A percentile compares a stretch with the other conserved stretches of the same genome.
Evolutionary conservation across 2,797 vertebrate genomes (phyloP).

Genomic region (Anas georgica): DNA sequence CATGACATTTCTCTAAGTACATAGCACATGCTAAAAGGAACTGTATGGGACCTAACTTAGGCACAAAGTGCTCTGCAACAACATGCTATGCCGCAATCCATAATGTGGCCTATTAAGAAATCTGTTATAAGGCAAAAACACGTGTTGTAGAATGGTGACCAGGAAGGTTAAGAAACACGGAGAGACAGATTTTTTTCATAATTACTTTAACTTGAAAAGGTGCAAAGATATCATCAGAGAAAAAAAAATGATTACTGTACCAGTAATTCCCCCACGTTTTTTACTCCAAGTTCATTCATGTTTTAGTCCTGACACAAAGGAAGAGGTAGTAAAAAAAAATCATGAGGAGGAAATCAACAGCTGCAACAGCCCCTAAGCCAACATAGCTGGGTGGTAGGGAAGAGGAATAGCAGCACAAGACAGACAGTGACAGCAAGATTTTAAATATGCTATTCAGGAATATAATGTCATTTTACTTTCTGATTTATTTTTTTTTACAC

Average conservation of each 20-base stretch:
- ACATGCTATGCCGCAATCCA: neutral
- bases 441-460: neutral
- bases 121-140: neutral
- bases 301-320: neutral
- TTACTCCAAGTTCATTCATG: neutral
- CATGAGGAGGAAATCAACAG: neutral
- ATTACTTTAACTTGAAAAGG: neutral
- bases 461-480: neutral
- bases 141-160: neutral
- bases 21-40: neutral
- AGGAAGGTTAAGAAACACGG: neutral
- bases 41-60: neutral
- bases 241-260: neutral
- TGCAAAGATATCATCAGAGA: neutral
- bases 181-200: neutral
- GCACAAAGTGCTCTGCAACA: neutral
- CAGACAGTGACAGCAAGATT: neutral
- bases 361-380: neutral
- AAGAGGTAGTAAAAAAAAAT: neutral
- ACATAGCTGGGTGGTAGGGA: neutral
- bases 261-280: neutral
- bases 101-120: neutral
- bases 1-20: neutral
- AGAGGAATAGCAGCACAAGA: rapidly evolving
- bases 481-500: neutral